Evolutionary conservation across 1,140 invertebrate genomes (phyloP).

Genomic region (Gryon sp.): DNA sequence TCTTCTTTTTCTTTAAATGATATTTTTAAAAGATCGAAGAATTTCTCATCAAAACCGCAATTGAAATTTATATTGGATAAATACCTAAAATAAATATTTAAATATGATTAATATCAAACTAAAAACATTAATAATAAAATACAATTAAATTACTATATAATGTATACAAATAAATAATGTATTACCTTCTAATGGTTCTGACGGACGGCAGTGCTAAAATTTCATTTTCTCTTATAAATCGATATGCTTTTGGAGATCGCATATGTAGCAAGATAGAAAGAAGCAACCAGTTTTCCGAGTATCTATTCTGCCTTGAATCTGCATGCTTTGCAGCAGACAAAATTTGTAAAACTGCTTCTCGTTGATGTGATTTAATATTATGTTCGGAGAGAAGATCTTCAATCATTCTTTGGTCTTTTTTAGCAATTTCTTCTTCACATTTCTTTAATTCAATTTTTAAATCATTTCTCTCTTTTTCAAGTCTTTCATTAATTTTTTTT

Average conservation of each 20-base stretch:
- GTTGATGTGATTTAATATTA: neutral
- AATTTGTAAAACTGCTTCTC: conserved; percentile 1
- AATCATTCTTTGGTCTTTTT: neutral
- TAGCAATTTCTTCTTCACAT: neutral
- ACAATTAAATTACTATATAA: neutral
- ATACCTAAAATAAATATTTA: neutral
- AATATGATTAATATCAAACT: neutral
- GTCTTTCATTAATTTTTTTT: too few species aligned
- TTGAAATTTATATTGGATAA: neutral
- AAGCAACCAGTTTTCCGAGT: conserved; percentile 29
- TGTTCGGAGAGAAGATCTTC: too few species aligned
- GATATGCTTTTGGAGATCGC: conserved; percentile 18
- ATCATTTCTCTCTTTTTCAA: too few species aligned
- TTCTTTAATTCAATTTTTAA: neutral
- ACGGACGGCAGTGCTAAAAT: conserved; percentile 33
- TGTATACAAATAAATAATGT: neutral
- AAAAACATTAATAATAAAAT: neutral
- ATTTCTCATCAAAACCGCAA: neutral
- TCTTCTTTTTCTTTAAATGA: neutral
- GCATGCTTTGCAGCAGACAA: neutral
- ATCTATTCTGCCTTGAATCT: neutral
- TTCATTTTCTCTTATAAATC: conserved; percentile 16
- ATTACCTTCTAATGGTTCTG: conserved; percentile 21
- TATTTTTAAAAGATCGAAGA: neutral
- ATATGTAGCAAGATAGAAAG: conserved; percentile 29